Evolutionary conservation across 2,888 invertebrate genomes (phyloP), one percentile per base, ranked within the genome.

Genomic region (Elysia crispata): DNA sequence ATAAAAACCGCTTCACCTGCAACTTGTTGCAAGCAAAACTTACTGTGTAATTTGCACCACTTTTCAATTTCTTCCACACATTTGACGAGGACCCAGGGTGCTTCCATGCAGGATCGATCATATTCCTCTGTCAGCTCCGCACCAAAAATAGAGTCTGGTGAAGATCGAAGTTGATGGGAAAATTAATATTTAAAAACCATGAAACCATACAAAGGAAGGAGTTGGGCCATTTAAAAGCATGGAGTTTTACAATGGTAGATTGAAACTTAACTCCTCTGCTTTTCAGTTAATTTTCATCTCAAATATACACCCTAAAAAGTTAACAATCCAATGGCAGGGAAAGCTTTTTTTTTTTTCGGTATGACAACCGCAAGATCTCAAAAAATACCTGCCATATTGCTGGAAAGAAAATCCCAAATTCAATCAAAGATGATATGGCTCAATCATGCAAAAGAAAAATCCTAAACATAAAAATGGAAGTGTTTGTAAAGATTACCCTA

Each of bases 61-160:
- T 93, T 92, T 90, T 95, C 95, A 77, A 95, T 92, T 86, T 94
- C 94, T 82, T 93, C 92, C 1, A 94, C 93, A 88, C 94, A 95
- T 85, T 93, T 93, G 75, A 94, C 93, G 41, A 95, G 93, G 67
- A 95, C 91, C 81, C 93, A 89, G 20, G 95, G 95, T 11, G 95
- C 95, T 77, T 93, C 92, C 66, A 93, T 91, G 79, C 94, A 93
- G 62, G 92, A 88, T 15, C 94, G 92, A 86, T 94, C 93, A 89
- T 95, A 95, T 90, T 95, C 95, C 74, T 94, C 93, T 86, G 94
- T 94, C 80, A 95, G 91, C 33, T 94, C 94, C 81, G 94, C 92
- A 28, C 95, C 95, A 90, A 95, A 95, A 84, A 94, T 91, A 84
- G 90, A 86, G 86, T 90, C 90, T 89, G 83, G 3, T 85, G 83